Evolutionary conservation across 2,888 invertebrate species (phyloP).

Genomic region (Parthenolecanium corni): DNA sequence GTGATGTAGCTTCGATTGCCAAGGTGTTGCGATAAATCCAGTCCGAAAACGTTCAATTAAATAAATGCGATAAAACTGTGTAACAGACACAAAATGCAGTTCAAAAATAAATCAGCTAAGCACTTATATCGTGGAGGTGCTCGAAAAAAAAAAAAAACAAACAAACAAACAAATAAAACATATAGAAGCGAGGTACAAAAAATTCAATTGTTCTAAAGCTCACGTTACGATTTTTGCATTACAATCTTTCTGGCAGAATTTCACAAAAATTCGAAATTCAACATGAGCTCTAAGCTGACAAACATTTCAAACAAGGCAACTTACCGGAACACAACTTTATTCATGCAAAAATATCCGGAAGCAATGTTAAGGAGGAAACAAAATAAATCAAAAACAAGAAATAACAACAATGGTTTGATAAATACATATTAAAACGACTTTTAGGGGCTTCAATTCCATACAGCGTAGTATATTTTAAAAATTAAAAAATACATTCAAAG

Average conservation of each 20-base stretch:
- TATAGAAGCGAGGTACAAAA: not conserved
- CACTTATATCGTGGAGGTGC: not conserved
- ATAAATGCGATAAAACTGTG: not conserved
- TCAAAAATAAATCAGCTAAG: not conserved
- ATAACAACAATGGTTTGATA: not conserved
- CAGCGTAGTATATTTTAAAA: too few species aligned
- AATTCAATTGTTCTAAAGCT: not conserved
- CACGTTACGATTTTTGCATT: too few species aligned
- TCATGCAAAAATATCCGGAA: conserved; percentile 24
- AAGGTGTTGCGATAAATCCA: conserved; percentile 26
- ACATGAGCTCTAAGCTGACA: not conserved
- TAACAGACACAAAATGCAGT: conserved; percentile 6
- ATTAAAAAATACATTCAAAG: not conserved
- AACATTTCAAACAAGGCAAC: conserved; percentile 3
- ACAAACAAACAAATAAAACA: not conserved
- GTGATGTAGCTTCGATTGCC: conserved; percentile 16
- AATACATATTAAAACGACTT: too few species aligned
- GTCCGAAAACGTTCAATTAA: not conserved
- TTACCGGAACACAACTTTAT: conserved; percentile 21
- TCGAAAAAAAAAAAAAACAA: too few species aligned
- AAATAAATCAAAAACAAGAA: not conserved
- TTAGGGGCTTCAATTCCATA: too few species aligned
- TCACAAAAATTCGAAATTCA: not conserved
- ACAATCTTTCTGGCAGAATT: too few species aligned
- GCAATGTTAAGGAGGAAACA: conserved; percentile 17